Conservation (phyloP, 2,888 invertebrate species). For the Odontomyia ornata region DNA sequence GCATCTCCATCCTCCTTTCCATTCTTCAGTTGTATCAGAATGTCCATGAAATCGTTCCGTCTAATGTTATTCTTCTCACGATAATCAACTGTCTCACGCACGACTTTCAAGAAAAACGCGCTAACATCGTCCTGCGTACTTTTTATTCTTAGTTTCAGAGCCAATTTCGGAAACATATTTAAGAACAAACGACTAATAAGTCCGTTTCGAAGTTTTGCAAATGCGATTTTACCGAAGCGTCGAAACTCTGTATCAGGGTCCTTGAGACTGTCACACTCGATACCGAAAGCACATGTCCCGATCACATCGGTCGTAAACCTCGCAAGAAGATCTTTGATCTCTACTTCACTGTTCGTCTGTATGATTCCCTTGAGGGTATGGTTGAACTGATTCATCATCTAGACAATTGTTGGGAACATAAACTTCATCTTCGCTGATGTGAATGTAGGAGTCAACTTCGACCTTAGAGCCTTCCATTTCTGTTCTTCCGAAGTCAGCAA, state of each 20-base stretch:
- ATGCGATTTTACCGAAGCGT: slow-evolving; percentile 53
- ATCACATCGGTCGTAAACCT: slow-evolving; percentile 67
- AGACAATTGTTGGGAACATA: slow-evolving; percentile 57
- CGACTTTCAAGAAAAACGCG: slow-evolving; percentile 46
- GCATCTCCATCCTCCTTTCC: too few relatives aligned
- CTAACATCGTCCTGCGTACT: slow-evolving; percentile 19
- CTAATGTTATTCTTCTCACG: slow-evolving; percentile 43
- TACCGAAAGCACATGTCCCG: slow-evolving; percentile 65
- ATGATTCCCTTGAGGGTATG: slow-evolving; percentile 51
- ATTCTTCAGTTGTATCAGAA: slow-evolving; percentile 44
- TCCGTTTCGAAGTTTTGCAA: slow-evolving; percentile 49
- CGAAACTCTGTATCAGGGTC: slow-evolving; percentile 61
- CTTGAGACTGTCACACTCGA: slow-evolving; percentile 63
- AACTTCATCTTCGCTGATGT: slow-evolving; percentile 63
- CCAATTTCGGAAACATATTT: slow-evolving; percentile 46
- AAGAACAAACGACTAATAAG: slow-evolving; percentile 22
- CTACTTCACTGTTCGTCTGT: slow-evolving; percentile 55
- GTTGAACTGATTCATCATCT: slow-evolving; percentile 50
- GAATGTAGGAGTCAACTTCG: slow-evolving; percentile 65
- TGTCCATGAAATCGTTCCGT: slow-evolving; percentile 49
- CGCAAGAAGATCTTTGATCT: slow-evolving; percentile 63
- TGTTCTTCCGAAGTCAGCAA: slow-evolving; percentile 61
- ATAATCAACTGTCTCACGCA: slow-evolving; percentile 46
- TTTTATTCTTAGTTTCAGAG: slow-evolving; percentile 14
- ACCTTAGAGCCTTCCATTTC: slow-evolving; percentile 65